Evolutionary conservation across 2,113 vertebrate genomes (phyloP), one percentile per base, ranked within the genome.

Genomic region (Astur gentilis): DNA sequence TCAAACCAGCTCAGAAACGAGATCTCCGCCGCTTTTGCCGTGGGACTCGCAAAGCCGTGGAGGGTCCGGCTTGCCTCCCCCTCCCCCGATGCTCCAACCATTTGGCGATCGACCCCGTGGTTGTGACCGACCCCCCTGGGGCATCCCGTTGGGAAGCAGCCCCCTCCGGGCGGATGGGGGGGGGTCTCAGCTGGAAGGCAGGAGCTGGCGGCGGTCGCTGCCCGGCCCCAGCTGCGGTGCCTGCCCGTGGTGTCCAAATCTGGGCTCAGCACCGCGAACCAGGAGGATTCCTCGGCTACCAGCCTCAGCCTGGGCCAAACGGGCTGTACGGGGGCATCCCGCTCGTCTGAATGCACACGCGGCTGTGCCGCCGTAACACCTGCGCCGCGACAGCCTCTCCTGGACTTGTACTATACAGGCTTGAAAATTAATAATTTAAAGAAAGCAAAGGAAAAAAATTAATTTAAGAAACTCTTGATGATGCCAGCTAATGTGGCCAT

Each of bases 401-500:
- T 14, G 54, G 16, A 44, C 45, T 70, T 69, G 47, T 36, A 16
- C 57, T 58, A 45, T 38, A 73, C 25, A 76, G 38, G 11, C 34
- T 90, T 93, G 67, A 89, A 85, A 91, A 87, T 52, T 62, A 84
- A 34, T 31, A 96, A 81, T 57, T 45, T 76, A 71, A 97, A 76
- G 44, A 89, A 86, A 72, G 72, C 4, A 60, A 94, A 73, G 42
- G 76, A 69, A 93, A 87, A 64, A 64, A 83, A 94, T n/a, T 93
- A 83, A 91, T 55, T 71, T 92, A 78, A 87, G 72, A 36, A 66
- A 19, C 58, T 61, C 47, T 71, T 75, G 69, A 90, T 77, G 19
- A 75, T 87, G 55, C 61, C 62, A 80, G 79, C 10, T 95, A 88
- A 95, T 77, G 38, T 83, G 57, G 27, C 42, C n/a, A 77, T 67